These are phyloP conservation scores for Campoletis sonorensis DNA, from an alignment of 1,140 invertebrate species.

Conservation along the genomic window DNA sequence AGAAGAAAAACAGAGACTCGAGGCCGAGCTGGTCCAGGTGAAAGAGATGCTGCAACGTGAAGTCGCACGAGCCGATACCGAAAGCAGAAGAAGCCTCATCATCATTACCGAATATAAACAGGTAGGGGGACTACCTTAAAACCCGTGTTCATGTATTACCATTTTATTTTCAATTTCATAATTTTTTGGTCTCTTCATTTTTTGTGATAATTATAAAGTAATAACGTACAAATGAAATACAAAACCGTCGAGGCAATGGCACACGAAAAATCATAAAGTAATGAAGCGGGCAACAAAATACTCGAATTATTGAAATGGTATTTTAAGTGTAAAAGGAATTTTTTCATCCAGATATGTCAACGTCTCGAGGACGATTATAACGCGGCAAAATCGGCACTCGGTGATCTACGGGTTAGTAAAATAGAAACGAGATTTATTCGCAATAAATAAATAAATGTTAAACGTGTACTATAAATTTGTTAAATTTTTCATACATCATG, in stretches of 20 bases:
- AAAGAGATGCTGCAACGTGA: conserved; percentile 92
- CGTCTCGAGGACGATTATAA: conserved; percentile 91
- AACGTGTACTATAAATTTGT: conserved; percentile 1
- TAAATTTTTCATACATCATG: conserved; percentile 49
- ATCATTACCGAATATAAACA: conserved; percentile 96
- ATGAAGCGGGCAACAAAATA: too few species aligned
- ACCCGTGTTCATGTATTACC: neutral
- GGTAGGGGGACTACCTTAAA: conserved; percentile 69
- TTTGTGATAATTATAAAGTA: neutral
- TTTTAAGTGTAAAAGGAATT: neutral
- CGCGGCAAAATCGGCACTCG: conserved; percentile 78
- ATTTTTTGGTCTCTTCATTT: neutral
- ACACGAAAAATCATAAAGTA: neutral
- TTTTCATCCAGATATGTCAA: conserved; percentile 85
- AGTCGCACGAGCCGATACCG: conserved; percentile 84
- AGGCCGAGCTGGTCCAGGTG: conserved; percentile 86
- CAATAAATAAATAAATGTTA: too few species aligned
- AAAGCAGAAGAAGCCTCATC: conserved; percentile 82
- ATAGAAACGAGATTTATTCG: conserved; percentile 25
- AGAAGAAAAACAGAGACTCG: conserved; percentile 89
- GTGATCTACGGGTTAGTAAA: conserved; percentile 78
- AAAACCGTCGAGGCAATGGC: neutral
- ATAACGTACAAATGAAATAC: neutral
- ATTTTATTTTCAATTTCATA: neutral
- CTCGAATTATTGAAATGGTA: too few species aligned